phyloP scores from a whole-genome alignment of 2,113 vertebrate genomes.

The Varanus komodoensis region DNA sequence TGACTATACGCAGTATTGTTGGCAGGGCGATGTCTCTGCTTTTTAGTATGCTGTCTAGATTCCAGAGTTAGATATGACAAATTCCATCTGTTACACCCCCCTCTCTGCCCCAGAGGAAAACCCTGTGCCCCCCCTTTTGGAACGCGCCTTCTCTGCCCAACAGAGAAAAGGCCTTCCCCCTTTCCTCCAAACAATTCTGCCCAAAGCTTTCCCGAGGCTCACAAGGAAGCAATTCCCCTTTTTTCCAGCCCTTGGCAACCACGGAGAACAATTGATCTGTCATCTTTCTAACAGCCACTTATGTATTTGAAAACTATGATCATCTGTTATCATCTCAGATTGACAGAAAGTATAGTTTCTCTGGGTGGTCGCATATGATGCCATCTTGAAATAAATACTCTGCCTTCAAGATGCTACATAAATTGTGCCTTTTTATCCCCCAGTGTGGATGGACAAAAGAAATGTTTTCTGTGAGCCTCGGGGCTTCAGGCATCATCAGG shows the following conservation, averaged over 20 bases:
- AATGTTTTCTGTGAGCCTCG: not conserved
- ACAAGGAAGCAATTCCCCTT: not conserved
- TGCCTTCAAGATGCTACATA: conserved; percentile 16
- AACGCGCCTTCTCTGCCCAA: not conserved
- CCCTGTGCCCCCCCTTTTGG: not conserved
- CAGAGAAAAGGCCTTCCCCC: not conserved
- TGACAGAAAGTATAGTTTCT: conserved; percentile 39
- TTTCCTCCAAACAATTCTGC: not conserved
- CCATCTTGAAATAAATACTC: conserved; percentile 36
- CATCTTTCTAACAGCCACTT: conserved; percentile 45
- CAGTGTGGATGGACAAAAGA: not conserved
- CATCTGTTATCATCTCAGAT: conserved; percentile 34
- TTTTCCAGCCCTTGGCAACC: not conserved
- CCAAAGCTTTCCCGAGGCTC: not conserved
- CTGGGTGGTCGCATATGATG: conserved; percentile 7
- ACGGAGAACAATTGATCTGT: conserved; percentile 36
- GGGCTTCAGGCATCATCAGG: not conserved
- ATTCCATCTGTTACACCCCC: too few relatives aligned
- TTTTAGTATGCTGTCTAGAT: too few relatives aligned
- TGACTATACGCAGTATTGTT: too few relatives aligned
- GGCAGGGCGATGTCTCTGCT: too few relatives aligned
- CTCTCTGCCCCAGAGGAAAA: too few relatives aligned
- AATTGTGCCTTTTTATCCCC: conserved; percentile 9
- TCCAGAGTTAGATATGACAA: too few relatives aligned
- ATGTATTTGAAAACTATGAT: conserved; percentile 45